A percentile compares a stretch with the other conserved stretches of the same genome.
Conservation (phyloP, 2,888 invertebrate genomes). For the Leptinotarsa rubiginosa region DNA sequence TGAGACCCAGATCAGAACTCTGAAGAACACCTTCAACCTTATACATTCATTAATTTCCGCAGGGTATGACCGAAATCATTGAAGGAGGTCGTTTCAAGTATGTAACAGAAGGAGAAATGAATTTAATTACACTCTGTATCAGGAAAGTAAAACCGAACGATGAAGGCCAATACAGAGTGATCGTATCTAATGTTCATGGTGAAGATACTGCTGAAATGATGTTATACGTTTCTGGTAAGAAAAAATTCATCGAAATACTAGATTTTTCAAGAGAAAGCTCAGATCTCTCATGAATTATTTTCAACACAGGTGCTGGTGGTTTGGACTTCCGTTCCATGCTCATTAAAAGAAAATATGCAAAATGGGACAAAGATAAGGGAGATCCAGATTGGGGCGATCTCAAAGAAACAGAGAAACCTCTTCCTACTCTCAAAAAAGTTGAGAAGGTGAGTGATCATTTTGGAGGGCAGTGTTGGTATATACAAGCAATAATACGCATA, state of each 20-base stretch:
- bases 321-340: slow-evolving; percentile 99
- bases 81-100: slow-evolving; percentile 97
- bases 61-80: slow-evolving; percentile 90
- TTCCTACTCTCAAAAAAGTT: slow-evolving; percentile 89
- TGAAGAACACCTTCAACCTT: neutral
- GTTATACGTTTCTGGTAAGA: slow-evolving; percentile 92
- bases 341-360: slow-evolving; percentile 94
- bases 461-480: neutral
- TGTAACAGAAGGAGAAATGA: slow-evolving; percentile 93
- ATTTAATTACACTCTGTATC: slow-evolving; percentile 93
- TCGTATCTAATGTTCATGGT: slow-evolving; percentile 93
- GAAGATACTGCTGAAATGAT: slow-evolving; percentile 96
- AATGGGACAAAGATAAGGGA: slow-evolving; percentile 91
- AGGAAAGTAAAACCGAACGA: slow-evolving; percentile 96
- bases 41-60: slow-evolving; percentile 27
- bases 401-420: slow-evolving; percentile 90
- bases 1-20: neutral
- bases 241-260: neutral
- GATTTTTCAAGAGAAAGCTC: no score
- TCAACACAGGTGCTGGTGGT: slow-evolving; percentile 86
- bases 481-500: neutral
- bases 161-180: slow-evolving; percentile 95
- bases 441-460: slow-evolving; percentile 77
- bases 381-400: slow-evolving; percentile 95
- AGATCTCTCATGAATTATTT: slow-evolving; percentile 11